Conservation (phyloP, 2,113 vertebrate species). For the Lynx canadensis region DNA sequence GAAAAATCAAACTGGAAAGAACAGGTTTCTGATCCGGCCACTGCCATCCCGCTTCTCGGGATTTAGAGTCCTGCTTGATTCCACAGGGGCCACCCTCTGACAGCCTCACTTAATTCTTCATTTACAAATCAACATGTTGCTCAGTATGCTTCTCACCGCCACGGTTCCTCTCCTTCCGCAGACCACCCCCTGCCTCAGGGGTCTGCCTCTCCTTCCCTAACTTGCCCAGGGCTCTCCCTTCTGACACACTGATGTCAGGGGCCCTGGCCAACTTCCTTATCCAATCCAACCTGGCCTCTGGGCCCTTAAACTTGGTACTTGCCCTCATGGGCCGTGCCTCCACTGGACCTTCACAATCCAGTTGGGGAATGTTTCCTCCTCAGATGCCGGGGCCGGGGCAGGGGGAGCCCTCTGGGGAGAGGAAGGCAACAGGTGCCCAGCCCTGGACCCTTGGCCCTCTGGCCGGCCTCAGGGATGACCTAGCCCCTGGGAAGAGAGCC, state of each 20-base stretch:
- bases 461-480: not conserved
- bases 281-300: not conserved
- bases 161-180: fast-evolving
- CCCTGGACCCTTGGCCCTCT: fast-evolving
- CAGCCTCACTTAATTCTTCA: not conserved
- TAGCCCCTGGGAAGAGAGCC: no score
- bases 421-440: fast-evolving
- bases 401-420: not conserved
- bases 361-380: fast-evolving
- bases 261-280: not conserved
- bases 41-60: not conserved
- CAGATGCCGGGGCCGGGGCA: not conserved
- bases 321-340: fast-evolving
- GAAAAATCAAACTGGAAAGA: not conserved
- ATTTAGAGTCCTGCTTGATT: not conserved
- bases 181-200: not conserved
- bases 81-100: fast-evolving
- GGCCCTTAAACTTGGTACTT: not conserved
- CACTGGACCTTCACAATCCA: no score
- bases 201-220: not conserved
- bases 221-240: fast-evolving
- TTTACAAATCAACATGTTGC: fast-evolving
- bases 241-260: fast-evolving
- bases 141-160: not conserved
- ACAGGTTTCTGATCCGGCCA: not conserved